Percentiles rank a stretch among this genome's conserved stretches.
These are phyloP conservation scores for Amphiprion ocellaris DNA, from an alignment of 2,113 vertebrate species.

Conservation along the genomic window DNA sequence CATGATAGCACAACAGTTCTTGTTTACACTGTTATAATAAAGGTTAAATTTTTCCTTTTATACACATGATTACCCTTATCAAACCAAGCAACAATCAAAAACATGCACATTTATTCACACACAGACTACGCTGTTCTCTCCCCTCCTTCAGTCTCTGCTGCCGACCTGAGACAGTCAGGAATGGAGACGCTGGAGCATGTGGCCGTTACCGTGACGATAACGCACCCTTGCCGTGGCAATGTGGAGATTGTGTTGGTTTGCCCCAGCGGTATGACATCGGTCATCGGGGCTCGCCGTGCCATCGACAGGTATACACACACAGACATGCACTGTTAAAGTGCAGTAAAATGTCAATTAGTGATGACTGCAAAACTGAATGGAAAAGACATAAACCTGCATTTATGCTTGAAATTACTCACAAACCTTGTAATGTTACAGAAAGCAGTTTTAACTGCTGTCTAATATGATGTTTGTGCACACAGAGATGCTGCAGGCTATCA, in stretches of 20 bases:
- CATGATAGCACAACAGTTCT: not conserved
- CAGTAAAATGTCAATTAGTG: not conserved
- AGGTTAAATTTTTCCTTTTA: too few species aligned
- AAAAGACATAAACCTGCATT: not conserved
- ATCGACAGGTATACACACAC: constrained; percentile 82
- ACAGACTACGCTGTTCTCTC: not conserved
- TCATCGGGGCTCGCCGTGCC: constrained; percentile 89
- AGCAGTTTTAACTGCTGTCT: not conserved
- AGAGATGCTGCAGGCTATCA: constrained; percentile 90
- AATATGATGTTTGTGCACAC: not conserved
- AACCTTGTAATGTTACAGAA: not conserved
- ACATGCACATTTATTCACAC: not conserved
- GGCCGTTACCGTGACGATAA: constrained; percentile 90
- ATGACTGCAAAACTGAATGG: too few species aligned
- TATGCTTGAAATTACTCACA: too few species aligned
- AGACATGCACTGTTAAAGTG: too few species aligned
- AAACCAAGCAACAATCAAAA: not conserved
- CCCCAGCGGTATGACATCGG: constrained; percentile 94
- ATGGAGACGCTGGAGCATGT: constrained; percentile 96
- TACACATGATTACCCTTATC: not conserved
- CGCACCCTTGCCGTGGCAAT: constrained; percentile 91
- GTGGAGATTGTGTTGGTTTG: constrained; percentile 90
- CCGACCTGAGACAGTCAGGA: constrained; percentile 89
- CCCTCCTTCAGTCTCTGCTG: constrained; percentile 83
- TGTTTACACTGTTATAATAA: not conserved